These are phyloP conservation scores for Onthophagus taurus DNA, from an alignment of 1,140 invertebrate species.

Conservation along the genomic window DNA sequence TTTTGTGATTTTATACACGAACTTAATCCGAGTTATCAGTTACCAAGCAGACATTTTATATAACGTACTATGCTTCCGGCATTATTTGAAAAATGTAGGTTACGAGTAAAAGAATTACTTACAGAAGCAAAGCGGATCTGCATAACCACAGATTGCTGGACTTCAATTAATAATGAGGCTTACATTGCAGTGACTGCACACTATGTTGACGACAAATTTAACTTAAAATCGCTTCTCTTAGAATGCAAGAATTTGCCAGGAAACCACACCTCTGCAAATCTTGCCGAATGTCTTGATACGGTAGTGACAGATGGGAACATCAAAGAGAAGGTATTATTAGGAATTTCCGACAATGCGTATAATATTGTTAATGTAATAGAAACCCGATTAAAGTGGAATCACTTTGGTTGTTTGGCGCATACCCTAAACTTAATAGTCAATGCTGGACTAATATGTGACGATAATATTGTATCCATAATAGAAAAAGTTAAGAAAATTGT, in stretches of 20 bases:
- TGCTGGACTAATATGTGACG: slow-evolving; percentile 15
- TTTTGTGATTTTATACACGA: too few relatives aligned
- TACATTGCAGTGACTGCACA: slow-evolving; percentile 14
- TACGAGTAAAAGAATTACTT: too few relatives aligned
- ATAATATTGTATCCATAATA: neutral
- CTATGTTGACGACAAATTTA: slow-evolving; percentile 13
- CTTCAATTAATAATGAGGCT: slow-evolving; percentile 7
- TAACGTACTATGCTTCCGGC: too few relatives aligned
- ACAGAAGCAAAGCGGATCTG: too few relatives aligned
- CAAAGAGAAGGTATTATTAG: slow-evolving; percentile 17
- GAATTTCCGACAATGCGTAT: slow-evolving; percentile 21
- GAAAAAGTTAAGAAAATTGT: slow-evolving; percentile 25
- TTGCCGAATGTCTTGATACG: slow-evolving; percentile 13
- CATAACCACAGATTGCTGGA: slow-evolving; percentile 10
- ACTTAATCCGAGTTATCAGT: too few relatives aligned
- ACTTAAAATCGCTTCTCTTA: slow-evolving; percentile 4
- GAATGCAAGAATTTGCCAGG: slow-evolving; percentile 2
- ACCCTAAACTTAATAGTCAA: slow-evolving; percentile 23
- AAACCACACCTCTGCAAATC: slow-evolving; percentile 15
- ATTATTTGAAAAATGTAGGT: too few relatives aligned
- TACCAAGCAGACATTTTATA: too few relatives aligned
- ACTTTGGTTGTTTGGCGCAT: slow-evolving; percentile 25
- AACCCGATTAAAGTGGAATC: slow-evolving; percentile 17
- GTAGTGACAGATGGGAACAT: slow-evolving; percentile 18
- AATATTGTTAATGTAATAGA: slow-evolving; percentile 24